Evolutionary conservation across 2,888 invertebrate genomes (phyloP).

Genomic region (Mesorhabditis belari): DNA sequence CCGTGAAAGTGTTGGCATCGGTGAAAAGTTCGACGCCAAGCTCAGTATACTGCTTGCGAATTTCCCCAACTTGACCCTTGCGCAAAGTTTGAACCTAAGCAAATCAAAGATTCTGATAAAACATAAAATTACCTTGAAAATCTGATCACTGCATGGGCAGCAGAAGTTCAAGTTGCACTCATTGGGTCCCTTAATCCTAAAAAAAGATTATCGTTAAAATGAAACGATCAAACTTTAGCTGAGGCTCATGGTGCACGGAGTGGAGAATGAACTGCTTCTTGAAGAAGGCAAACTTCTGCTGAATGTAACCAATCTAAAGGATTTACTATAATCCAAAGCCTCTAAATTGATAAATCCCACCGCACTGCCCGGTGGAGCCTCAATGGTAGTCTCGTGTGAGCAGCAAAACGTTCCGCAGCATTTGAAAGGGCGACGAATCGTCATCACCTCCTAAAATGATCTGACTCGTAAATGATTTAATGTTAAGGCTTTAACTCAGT

Average conservation of each 20-base stretch:
- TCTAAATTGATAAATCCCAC: background rate
- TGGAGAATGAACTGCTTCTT: no score
- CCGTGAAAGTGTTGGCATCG: background rate
- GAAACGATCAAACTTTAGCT: background rate
- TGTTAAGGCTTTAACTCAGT: background rate
- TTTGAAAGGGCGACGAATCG: background rate
- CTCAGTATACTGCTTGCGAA: background rate
- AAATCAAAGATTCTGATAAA: background rate
- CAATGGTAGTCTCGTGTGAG: background rate
- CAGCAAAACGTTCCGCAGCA: background rate
- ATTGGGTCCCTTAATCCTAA: background rate
- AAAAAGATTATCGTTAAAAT: background rate
- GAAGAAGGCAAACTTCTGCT: background rate
- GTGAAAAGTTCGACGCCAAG: background rate
- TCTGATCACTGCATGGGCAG: background rate
- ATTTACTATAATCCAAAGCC: background rate
- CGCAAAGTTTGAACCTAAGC: background rate
- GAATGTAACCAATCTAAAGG: no score
- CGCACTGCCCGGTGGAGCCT: background rate
- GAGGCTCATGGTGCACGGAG: background rate
- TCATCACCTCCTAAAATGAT: background rate
- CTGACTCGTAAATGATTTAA: background rate
- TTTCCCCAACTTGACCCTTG: background rate
- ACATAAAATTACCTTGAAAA: background rate
- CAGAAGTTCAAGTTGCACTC: background rate